These are phyloP conservation scores for Carcharodon carcharias DNA, from an alignment of 2,797 vertebrate species.

Conservation along the genomic window DNA sequence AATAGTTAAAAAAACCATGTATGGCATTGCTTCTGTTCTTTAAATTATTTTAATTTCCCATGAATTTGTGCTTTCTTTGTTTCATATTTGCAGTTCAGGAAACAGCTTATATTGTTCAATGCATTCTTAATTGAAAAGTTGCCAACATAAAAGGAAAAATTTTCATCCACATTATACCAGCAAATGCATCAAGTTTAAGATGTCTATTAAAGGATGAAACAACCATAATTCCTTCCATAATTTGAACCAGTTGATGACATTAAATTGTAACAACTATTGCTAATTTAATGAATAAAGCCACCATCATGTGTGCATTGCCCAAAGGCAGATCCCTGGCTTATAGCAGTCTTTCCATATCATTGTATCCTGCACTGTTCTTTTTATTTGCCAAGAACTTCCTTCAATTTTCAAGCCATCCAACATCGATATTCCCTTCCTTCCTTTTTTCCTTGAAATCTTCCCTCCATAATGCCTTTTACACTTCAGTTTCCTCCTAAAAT, in stretches of 20 bases:
- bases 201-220: not conserved
- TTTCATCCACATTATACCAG: not conserved
- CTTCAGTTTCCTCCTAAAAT: too few relatives aligned
- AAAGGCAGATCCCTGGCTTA: too few relatives aligned
- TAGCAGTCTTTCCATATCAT: too few relatives aligned
- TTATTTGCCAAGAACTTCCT: too few relatives aligned
- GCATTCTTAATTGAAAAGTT: not conserved
- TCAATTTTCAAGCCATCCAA: too few relatives aligned
- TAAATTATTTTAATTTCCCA: not conserved
- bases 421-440: too few relatives aligned
- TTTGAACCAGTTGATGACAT: not conserved
- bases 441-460: too few relatives aligned
- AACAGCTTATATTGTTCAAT: not conserved
- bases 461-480: too few relatives aligned
- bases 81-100: not conserved
- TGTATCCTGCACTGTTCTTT: too few relatives aligned
- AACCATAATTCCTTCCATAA: not conserved
- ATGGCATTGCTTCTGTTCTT: not conserved
- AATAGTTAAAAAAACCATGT: not conserved
- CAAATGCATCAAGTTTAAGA: not conserved
- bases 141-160: not conserved
- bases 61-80: not conserved
- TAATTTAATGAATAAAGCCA: not conserved
- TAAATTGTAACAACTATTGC: not conserved
- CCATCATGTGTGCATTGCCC: too few relatives aligned